A percentile compares a stretch with the other conserved stretches of the same genome.
phyloP scores from a whole-genome alignment of 2,113 vertebrate species.

The Seriola aureovittata region DNA sequence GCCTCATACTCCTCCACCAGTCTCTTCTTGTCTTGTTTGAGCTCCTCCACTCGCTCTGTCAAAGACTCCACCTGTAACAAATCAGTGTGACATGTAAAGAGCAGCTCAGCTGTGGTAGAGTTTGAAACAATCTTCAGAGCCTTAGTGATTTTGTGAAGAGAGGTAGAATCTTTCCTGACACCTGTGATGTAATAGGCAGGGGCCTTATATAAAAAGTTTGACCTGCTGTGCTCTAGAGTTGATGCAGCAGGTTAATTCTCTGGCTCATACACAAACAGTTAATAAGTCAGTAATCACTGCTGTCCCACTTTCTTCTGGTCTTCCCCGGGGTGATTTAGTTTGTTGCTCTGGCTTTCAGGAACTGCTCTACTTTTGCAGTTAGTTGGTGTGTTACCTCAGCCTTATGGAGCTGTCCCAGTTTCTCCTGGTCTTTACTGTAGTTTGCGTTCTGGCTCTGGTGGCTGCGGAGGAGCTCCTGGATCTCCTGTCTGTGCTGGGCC shows the following conservation, averaged over 20 bases:
- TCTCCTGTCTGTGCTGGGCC: slow-evolving; percentile 90
- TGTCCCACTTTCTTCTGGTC: slow-evolving; percentile 27
- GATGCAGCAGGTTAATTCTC: not conserved
- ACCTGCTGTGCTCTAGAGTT: not conserved
- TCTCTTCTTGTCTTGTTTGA: slow-evolving; percentile 92
- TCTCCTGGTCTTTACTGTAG: slow-evolving; percentile 93
- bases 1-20: slow-evolving; percentile 96
- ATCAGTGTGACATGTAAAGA: not conserved
- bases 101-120: not conserved
- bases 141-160: too few relatives aligned
- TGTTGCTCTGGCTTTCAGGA: slow-evolving; percentile 14
- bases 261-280: slow-evolving; percentile 17
- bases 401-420: slow-evolving; percentile 90
- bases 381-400: slow-evolving; percentile 80
- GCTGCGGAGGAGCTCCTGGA: slow-evolving; percentile 93
- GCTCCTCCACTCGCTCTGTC: slow-evolving; percentile 90
- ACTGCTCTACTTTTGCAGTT: slow-evolving; percentile 38
- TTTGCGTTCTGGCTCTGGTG: slow-evolving; percentile 93
- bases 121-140: too few relatives aligned
- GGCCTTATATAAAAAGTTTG: not conserved
- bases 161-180: too few relatives aligned
- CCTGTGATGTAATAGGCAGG: too few relatives aligned
- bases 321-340: slow-evolving; percentile 10
- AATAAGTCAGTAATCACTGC: slow-evolving; percentile 9
- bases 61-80: slow-evolving; percentile 87